phyloP scores from a whole-genome alignment of 2,888 invertebrate species.

The Cosmia pyralina region DNA sequence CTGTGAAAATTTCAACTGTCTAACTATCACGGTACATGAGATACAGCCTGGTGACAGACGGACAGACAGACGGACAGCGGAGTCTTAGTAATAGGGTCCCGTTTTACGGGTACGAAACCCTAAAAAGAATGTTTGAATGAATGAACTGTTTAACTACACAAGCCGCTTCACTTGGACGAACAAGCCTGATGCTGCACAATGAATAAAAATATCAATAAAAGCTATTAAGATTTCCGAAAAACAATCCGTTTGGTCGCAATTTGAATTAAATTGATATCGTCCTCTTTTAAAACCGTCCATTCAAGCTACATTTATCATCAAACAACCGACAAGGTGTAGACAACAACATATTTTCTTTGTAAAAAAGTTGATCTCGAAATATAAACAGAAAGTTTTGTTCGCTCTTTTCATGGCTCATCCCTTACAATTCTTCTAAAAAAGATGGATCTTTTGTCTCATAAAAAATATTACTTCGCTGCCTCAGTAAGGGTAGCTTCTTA shows the following conservation, averaged over 20 bases:
- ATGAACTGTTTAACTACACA: too few relatives aligned
- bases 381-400: neutral
- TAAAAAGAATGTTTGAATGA: neutral
- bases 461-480: slow-evolving; percentile 40
- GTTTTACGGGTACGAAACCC: too few relatives aligned
- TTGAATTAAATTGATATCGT: neutral
- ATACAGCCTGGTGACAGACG: too few relatives aligned
- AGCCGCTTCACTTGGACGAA: too few relatives aligned
- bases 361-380: slow-evolving; percentile 14
- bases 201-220: too few relatives aligned
- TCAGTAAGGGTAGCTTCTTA: slow-evolving; percentile 21
- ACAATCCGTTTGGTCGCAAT: too few relatives aligned
- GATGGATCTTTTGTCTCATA: slow-evolving; percentile 34
- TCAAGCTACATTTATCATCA: neutral
- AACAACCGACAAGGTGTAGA: neutral
- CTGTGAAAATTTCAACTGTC: too few relatives aligned
- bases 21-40: too few relatives aligned
- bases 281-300: neutral
- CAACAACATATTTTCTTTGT: slow-evolving; percentile 1
- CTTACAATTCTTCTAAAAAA: slow-evolving; percentile 43
- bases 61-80: too few relatives aligned
- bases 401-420: slow-evolving; percentile 28
- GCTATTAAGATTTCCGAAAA: too few relatives aligned
- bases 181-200: too few relatives aligned
- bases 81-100: too few relatives aligned